phyloP scores from a whole-genome alignment of 2,888 invertebrate species.

The Eupithecia subfuscata region DNA sequence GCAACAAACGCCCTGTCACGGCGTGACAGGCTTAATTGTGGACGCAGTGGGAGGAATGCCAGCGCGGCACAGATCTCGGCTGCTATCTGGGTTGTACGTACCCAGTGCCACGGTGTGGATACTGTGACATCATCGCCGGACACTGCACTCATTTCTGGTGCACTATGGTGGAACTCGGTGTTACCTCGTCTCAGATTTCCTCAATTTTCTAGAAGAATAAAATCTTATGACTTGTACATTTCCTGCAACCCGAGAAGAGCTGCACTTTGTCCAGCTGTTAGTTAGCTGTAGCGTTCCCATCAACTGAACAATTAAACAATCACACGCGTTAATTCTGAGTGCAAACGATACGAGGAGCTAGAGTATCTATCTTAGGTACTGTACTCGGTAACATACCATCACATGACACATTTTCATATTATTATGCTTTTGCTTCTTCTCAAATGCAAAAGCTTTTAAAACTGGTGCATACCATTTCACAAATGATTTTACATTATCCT shows the following conservation, averaged over 20 bases:
- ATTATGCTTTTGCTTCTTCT: too few species aligned
- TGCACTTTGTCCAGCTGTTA: constrained; percentile 34
- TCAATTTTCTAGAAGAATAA: not conserved
- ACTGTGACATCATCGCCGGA: not conserved
- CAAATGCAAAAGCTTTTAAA: not conserved
- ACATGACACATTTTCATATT: not conserved
- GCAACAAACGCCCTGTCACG: constrained; percentile 31
- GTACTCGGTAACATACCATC: not conserved
- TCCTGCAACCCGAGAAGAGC: constrained; percentile 29
- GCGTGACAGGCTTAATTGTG: constrained; percentile 30
- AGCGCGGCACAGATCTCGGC: not conserved
- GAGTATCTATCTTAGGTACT: not conserved
- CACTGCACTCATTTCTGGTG: not conserved
- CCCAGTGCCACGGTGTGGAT: not conserved
- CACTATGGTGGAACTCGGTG: not conserved
- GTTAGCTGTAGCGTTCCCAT: too few species aligned
- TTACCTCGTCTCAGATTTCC: not conserved
- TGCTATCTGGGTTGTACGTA: not conserved
- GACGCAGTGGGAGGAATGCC: not conserved
- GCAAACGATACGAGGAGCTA: not conserved
- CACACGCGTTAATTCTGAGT: not conserved
- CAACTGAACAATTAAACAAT: constrained; percentile 36
- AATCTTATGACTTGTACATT: not conserved
- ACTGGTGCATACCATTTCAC: not conserved
- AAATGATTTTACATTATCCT: not conserved